Conservation (phyloP, 2,113 vertebrate species). For the Bufo bufo region DNA sequence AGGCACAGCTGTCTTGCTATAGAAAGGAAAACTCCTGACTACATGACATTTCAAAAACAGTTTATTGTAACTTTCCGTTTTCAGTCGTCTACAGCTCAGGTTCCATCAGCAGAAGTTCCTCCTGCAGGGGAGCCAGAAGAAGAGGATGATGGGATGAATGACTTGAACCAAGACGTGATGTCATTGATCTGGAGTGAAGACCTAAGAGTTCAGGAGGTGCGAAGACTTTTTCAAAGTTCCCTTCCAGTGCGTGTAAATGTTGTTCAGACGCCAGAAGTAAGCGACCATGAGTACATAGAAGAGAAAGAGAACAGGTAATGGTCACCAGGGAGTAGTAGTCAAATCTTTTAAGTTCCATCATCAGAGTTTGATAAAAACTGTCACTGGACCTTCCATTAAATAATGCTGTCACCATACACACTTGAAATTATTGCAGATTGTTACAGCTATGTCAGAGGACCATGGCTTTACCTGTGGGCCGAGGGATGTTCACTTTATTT, state of each 20-base stretch:
- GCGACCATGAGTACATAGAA: slow-evolving; percentile 96
- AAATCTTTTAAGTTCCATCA: not conserved
- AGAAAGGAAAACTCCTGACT: too few relatives aligned
- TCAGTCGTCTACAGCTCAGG: slow-evolving; percentile 83
- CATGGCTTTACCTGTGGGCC: slow-evolving; percentile 92
- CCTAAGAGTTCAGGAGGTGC: slow-evolving; percentile 90
- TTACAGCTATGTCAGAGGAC: slow-evolving; percentile 94
- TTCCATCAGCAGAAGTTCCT: slow-evolving; percentile 82
- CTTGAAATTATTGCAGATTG: slow-evolving; percentile 71
- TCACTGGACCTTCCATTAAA: not conserved
- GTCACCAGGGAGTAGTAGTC: too few relatives aligned
- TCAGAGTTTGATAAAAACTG: not conserved
- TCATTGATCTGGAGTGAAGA: slow-evolving; percentile 95
- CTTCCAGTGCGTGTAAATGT: slow-evolving; percentile 91
- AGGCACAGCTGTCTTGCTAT: too few relatives aligned
- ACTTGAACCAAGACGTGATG: slow-evolving; percentile 93
- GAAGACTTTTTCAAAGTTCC: slow-evolving; percentile 93
- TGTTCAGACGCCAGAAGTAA: slow-evolving; percentile 92
- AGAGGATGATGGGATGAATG: slow-evolving; percentile 96
- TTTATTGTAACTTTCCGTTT: not conserved
- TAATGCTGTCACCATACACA: not conserved
- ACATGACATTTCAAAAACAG: too few relatives aligned
- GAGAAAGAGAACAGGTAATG: slow-evolving; percentile 94
- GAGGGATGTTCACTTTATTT: slow-evolving; percentile 97
- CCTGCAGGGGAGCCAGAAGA: slow-evolving; percentile 86